A percentile compares a stretch with the other conserved stretches of the same genome.
These are phyloP conservation scores for Drosophila prostipennis DNA, from an alignment of 2,888 invertebrate genomes.

Conservation along the genomic window DNA sequence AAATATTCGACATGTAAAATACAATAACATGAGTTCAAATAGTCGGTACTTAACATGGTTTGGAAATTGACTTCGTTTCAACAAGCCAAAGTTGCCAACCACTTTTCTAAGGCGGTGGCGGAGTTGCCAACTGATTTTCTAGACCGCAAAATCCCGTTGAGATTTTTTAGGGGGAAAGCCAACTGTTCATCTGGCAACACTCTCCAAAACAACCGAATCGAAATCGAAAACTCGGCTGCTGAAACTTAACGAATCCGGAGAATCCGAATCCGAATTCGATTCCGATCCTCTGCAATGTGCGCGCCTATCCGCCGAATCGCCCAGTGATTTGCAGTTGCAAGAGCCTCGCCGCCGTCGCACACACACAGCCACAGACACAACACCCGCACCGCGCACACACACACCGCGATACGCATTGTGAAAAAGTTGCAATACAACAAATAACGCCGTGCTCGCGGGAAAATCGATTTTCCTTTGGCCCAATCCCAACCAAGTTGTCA, in stretches of 20 bases:
- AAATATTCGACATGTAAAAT: no score
- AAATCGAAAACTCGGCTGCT: constrained; percentile 6
- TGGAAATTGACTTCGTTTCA: no score
- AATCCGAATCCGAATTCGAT: constrained; percentile 1
- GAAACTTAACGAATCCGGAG: constrained; percentile 2
- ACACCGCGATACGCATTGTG: constrained; percentile 4
- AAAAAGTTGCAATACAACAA: constrained; percentile 18
- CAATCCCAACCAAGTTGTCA: constrained; percentile 3
- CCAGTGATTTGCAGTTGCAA: constrained; percentile 22
- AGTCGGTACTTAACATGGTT: no score
- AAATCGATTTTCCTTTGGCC: constrained; percentile 33
- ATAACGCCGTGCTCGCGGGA: constrained; percentile 26
- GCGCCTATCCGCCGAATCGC: constrained; percentile 22
- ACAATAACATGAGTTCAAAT: no score
- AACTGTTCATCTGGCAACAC: no score
- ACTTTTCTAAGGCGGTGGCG: no score
- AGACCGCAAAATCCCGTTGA: no score
- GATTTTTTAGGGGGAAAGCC: no score
- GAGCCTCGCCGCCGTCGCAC: constrained; percentile 14
- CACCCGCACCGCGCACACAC: constrained; percentile 10
- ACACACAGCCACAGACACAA: background rate
- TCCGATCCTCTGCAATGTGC: constrained; percentile 24
- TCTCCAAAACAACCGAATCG: no score
- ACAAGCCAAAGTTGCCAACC: no score
- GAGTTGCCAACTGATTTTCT: no score